Percentiles rank a stretch among this genome's conserved stretches.
Conservation (phyloP, 2,113 vertebrate genomes). For the Carassius carassius region DNA sequence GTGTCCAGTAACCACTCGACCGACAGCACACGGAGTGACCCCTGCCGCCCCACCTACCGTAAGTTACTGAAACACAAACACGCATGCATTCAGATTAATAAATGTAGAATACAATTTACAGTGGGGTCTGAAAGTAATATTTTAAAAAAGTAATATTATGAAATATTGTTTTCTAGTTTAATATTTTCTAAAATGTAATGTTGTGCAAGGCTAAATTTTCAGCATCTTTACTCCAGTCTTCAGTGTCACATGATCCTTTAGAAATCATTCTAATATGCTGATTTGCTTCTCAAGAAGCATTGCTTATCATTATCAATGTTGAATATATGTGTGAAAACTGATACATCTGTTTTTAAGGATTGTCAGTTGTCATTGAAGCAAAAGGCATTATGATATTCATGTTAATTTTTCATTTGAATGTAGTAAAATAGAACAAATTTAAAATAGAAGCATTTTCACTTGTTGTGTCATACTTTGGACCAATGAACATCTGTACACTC, state of each 20-base stretch:
- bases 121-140: neutral
- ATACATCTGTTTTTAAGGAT: too few relatives aligned
- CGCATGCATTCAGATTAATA: neutral
- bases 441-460: neutral
- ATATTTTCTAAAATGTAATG: too few relatives aligned
- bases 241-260: too few relatives aligned
- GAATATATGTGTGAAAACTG: neutral
- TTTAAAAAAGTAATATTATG: too few relatives aligned
- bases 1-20: conserved; percentile 87
- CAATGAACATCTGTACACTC: neutral
- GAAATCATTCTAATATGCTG: too few relatives aligned
- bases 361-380: neutral
- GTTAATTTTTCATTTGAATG: too few relatives aligned
- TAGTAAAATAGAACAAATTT: neutral
- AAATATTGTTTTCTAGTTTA: too few relatives aligned
- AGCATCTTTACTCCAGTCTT: too few relatives aligned
- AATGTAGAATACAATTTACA: neutral
- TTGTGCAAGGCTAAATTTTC: too few relatives aligned
- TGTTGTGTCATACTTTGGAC: too few relatives aligned
- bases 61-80: conserved; percentile 69
- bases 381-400: neutral
- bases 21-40: conserved; percentile 84
- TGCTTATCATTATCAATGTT: neutral
- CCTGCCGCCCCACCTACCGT: conserved; percentile 81
- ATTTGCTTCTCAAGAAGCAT: too few relatives aligned